A percentile compares a stretch with the other conserved stretches of the same genome.
phyloP scores from a whole-genome alignment of 2,113 vertebrate genomes.

The Nesoenas mayeri region DNA sequence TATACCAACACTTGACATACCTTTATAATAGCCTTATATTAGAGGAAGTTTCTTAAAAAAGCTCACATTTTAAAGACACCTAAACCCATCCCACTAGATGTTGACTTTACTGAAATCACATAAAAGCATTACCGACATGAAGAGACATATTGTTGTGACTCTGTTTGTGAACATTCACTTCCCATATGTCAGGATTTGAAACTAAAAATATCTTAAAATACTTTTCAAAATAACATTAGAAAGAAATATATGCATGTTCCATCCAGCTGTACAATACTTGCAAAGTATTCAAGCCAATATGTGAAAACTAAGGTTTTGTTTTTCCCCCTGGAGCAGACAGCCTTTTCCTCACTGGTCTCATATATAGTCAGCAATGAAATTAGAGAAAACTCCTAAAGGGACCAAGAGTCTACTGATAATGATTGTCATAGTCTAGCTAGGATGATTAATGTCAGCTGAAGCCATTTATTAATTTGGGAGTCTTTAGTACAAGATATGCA shows the following conservation, averaged over 20 bases:
- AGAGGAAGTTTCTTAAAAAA: neutral
- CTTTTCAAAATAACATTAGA: neutral
- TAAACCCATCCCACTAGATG: neutral
- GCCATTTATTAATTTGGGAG: conserved; percentile 14
- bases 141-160: neutral
- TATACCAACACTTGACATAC: neutral
- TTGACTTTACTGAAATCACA: neutral
- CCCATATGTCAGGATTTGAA: neutral
- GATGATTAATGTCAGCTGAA: conserved; percentile 32
- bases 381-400: neutral
- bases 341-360: neutral
- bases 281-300: neutral
- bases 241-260: rapidly evolving
- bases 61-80: neutral
- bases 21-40: neutral
- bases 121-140: neutral
- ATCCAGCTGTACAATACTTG: neutral
- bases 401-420: neutral
- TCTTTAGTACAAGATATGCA: neutral
- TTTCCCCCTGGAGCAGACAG: neutral
- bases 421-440: neutral
- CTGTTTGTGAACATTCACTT: neutral
- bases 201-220: neutral
- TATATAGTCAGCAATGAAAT: neutral
- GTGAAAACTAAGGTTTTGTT: neutral